phyloP scores from a whole-genome alignment of 2,113 vertebrate species.

The Mus pahari region DNA sequence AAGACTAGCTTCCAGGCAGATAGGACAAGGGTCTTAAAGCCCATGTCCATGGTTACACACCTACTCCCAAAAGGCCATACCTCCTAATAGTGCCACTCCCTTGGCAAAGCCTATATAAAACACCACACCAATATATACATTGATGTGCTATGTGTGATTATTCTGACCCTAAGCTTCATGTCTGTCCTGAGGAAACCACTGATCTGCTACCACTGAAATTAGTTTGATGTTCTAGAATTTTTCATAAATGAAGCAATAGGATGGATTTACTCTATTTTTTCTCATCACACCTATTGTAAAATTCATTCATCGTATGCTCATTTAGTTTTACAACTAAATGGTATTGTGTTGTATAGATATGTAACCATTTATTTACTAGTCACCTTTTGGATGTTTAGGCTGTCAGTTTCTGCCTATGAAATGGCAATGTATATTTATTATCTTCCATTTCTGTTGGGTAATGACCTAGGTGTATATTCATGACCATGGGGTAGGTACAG shows the following conservation, averaged over 20 bases:
- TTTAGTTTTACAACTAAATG: neutral
- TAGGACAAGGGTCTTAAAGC: too few species aligned
- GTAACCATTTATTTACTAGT: neutral
- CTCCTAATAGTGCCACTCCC: too few species aligned
- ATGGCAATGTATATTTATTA: neutral
- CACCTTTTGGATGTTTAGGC: neutral
- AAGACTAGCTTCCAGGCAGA: too few species aligned
- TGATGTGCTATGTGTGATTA: neutral
- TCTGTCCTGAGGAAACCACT: neutral
- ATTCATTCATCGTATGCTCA: neutral
- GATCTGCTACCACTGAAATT: conserved; percentile 21
- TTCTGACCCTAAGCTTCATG: neutral
- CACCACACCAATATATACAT: neutral
- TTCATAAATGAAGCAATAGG: conserved; percentile 1
- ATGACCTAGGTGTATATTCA: neutral
- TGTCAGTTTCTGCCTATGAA: neutral
- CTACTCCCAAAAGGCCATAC: too few species aligned
- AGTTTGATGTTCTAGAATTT: conserved; percentile 31
- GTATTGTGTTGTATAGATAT: neutral
- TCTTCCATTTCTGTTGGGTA: neutral
- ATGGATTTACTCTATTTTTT: neutral
- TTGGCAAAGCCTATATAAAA: too few species aligned
- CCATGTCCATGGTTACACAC: too few species aligned
- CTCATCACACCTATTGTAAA: conserved; percentile 2
- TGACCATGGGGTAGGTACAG: neutral